These are phyloP conservation scores for Myotis brandtii DNA, from an alignment of 2,113 vertebrate genomes.

Conservation along the genomic window DNA sequence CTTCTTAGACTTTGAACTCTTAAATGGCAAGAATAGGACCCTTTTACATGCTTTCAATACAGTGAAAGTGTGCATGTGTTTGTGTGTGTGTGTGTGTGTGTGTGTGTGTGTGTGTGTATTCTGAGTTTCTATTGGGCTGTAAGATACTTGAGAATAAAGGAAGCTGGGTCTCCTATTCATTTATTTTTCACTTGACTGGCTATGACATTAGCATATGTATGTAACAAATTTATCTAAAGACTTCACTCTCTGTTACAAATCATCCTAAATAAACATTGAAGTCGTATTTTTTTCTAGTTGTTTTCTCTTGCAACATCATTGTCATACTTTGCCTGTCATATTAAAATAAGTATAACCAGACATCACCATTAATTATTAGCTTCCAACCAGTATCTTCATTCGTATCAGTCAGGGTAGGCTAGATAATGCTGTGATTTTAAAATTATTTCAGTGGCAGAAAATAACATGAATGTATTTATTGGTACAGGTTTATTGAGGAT, in stretches of 20 bases:
- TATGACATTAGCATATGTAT: slow-evolving; percentile 37
- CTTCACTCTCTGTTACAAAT: slow-evolving; percentile 49
- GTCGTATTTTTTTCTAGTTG: slow-evolving; percentile 1
- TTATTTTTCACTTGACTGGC: slow-evolving; percentile 45
- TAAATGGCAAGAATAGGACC: background rate
- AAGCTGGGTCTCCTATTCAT: slow-evolving; percentile 36
- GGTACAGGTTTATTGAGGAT: background rate
- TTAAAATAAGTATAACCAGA: slow-evolving; percentile 42
- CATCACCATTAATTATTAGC: slow-evolving; percentile 14
- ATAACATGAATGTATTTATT: slow-evolving; percentile 46
- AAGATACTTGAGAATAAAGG: slow-evolving; percentile 19
- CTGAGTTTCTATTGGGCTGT: slow-evolving; percentile 7
- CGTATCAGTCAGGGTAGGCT: slow-evolving; percentile 26
- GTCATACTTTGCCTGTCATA: background rate
- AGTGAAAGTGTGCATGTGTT: background rate
- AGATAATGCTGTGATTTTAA: background rate
- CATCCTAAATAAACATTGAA: slow-evolving; percentile 9
- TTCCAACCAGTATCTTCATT: slow-evolving; percentile 45
- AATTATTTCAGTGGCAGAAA: slow-evolving; percentile 3
- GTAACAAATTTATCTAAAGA: slow-evolving; percentile 1
- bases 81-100: background rate
- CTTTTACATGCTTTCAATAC: background rate
- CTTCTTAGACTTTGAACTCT: slow-evolving; percentile 9
- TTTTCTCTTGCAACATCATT: slow-evolving; percentile 8
- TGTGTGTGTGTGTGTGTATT: background rate